Base-by-base conservation (phyloP, 2,797 vertebrate genomes). In the Lepilemur ruficaudatus region DNA sequence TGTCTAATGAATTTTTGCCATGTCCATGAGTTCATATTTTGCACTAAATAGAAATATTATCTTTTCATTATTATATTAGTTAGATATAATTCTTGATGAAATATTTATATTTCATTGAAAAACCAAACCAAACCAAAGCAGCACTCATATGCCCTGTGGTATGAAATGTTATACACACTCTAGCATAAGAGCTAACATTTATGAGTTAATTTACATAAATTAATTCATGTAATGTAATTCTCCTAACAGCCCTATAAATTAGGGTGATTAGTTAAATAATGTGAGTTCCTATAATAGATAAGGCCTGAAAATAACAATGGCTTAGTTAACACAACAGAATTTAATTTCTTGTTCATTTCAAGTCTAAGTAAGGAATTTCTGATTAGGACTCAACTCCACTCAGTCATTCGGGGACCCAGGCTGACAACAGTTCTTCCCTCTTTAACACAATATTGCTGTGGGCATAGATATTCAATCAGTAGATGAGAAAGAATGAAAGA, bases 241-340 rank as follows among this genome's bases (percentile, higher is more conserved):
- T 57, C 28, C 78, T 6, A 89, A 32, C 13, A 76, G 20, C 14
- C 28, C 14, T 59, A 80, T 55, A 48, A 65, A 7, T 8, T 43
- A 57, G n/a, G 81, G 11, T 87, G 35, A 70, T 63, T 84, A 79
- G 4, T 83, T 91, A 78, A 81, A 69, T 48, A 75, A 57, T 88
- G 6, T 70, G 22, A 81, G 5, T 35, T 76, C 61, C 38, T 63
- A 6, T 59, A 63, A 69, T 8, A 75, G 30, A 38, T 46, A 70
- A 50, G 4, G 4, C 5, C 35, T 17, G 32, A 61, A 61, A 59
- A 41, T 55, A 46, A 25, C 41, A 89, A 30, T 65, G 7, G 32
- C 12, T 48, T 41, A 20, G 2, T 48, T 41, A 75, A 63, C 10
- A 28, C 7, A 41, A 11, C 30, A 79, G 1, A 75, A 55, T 83